These are phyloP conservation scores for Drepana arcuata DNA, from an alignment of 1,140 invertebrate species.

Conservation along the genomic window DNA sequence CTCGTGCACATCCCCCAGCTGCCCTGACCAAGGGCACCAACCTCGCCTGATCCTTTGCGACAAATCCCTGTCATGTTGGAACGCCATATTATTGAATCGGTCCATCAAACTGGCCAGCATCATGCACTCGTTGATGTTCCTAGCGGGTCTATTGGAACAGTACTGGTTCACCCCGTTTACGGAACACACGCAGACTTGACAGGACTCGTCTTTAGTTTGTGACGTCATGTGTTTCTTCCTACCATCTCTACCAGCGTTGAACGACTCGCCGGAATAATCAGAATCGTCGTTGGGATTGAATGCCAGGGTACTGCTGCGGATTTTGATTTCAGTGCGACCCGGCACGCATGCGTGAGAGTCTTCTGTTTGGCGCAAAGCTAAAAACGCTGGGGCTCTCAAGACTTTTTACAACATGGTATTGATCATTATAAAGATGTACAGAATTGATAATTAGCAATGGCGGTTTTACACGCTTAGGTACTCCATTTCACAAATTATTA, in stretches of 20 bases:
- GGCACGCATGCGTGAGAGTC: too few species aligned
- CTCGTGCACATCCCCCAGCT: too few species aligned
- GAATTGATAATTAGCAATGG: too few species aligned
- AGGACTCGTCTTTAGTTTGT: conserved; percentile 23
- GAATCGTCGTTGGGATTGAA: too few species aligned
- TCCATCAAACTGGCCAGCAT: conserved; percentile 23
- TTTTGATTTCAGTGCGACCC: conserved; percentile 40
- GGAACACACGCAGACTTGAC: conserved; percentile 48
- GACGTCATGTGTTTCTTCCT: conserved; percentile 36
- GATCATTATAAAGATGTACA: too few species aligned
- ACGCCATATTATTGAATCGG: conserved; percentile 26
- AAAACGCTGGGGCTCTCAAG: too few species aligned
- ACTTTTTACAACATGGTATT: too few species aligned
- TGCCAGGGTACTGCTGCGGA: too few species aligned
- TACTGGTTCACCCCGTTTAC: conserved; percentile 43
- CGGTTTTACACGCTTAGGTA: too few species aligned
- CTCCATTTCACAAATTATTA: too few species aligned
- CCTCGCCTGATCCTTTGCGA: conserved; percentile 46
- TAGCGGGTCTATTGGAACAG: conserved; percentile 40
- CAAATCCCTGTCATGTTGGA: conserved; percentile 29
- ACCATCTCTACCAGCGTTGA: conserved; percentile 13
- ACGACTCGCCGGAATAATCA: too few species aligned
- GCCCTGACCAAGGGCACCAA: conserved; percentile 16
- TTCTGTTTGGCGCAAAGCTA: too few species aligned
- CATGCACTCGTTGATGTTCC: conserved; percentile 51